Percentiles rank a stretch among this genome's conserved stretches.
These are phyloP conservation scores for Anser cygnoides DNA, from an alignment of 2,113 vertebrate species.

Conservation along the genomic window DNA sequence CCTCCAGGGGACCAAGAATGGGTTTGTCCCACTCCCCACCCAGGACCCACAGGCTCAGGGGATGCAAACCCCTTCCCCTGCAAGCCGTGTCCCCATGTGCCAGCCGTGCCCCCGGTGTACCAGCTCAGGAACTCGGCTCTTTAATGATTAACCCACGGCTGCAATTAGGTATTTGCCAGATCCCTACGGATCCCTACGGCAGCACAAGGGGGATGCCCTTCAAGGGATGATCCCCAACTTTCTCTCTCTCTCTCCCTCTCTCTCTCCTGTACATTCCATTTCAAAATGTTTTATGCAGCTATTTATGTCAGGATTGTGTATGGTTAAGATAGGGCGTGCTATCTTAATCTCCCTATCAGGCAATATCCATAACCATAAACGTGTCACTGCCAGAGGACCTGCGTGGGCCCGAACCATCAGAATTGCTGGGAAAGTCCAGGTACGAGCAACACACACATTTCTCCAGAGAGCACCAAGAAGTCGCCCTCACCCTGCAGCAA, in stretches of 20 bases:
- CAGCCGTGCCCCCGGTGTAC: background rate
- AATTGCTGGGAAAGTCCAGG: background rate
- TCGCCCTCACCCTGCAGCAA: background rate
- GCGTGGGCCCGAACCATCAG: background rate
- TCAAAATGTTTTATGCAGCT: background rate
- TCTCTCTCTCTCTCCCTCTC: no score
- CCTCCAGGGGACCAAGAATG: background rate
- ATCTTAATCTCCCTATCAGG: background rate
- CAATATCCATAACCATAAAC: background rate
- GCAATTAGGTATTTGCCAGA: background rate
- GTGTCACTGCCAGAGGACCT: background rate
- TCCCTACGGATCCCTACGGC: no score
- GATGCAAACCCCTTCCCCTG: background rate
- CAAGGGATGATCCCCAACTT: no score
- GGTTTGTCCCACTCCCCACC: background rate
- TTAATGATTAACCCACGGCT: background rate
- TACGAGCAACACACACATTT: constrained; percentile 24
- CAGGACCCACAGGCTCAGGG: background rate
- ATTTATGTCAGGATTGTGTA: background rate
- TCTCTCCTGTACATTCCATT: background rate
- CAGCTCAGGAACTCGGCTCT: background rate
- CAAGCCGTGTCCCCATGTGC: background rate
- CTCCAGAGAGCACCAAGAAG: background rate
- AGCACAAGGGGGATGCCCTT: background rate
- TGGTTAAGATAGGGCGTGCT: background rate